Conservation (phyloP, 92 coral and sea anemone genomes). For the Nematostella vectensis region DNA sequence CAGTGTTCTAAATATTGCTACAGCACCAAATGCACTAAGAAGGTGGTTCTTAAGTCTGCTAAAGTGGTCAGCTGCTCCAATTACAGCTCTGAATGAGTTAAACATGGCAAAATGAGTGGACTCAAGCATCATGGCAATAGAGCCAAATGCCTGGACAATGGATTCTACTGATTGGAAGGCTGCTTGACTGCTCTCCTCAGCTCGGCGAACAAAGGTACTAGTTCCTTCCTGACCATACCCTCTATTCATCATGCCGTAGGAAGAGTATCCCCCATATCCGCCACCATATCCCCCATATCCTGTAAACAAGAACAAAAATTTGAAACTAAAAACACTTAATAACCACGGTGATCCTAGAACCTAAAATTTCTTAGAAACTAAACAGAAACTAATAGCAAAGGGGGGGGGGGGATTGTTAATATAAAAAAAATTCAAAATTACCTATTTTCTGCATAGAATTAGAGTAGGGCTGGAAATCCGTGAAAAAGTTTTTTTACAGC, state of each 20-base stretch:
- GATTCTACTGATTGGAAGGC: constrained; percentile 96
- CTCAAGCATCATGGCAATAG: constrained; percentile 96
- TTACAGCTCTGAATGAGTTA: constrained; percentile 84
- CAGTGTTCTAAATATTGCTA: constrained; percentile 62
- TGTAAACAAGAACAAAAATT: not conserved
- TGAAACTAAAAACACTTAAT: not conserved
- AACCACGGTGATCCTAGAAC: too few relatives aligned
- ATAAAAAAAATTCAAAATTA: too few relatives aligned
- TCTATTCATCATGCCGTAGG: constrained; percentile 52
- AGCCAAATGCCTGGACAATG: constrained; percentile 96
- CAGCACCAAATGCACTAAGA: constrained; percentile 67
- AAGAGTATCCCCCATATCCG: constrained; percentile 48
- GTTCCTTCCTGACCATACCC: constrained; percentile 46
- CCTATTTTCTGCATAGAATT: too few relatives aligned
- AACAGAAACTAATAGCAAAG: not conserved
- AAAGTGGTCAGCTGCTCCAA: constrained; percentile 95
- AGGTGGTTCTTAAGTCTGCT: constrained; percentile 77
- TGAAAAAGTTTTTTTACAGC: too few relatives aligned
- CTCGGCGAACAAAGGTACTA: constrained; percentile 84
- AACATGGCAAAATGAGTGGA: constrained; percentile 94
- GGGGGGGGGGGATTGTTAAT: not conserved
- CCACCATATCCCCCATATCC: constrained; percentile 58
- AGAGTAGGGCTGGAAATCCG: too few relatives aligned
- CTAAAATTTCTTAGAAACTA: too few relatives aligned
- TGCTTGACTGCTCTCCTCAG: constrained; percentile 84